phyloP scores from a whole-genome alignment of 1,140 invertebrate genomes.

The Eurosta solidaginis region DNA sequence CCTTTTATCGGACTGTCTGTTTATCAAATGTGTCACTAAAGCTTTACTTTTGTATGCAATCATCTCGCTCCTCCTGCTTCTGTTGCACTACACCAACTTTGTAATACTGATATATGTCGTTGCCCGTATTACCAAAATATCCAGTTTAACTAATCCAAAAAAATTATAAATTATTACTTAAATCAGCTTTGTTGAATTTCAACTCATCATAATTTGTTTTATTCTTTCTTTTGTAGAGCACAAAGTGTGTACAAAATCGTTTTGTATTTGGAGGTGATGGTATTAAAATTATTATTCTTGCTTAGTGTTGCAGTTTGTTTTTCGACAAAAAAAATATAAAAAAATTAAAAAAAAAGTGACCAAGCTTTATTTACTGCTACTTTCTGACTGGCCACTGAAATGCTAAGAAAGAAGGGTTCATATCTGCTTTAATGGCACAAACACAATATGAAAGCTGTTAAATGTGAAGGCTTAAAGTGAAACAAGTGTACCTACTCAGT shows the following conservation, averaged over 20 bases:
- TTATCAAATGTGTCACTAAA: slow-evolving; percentile 4
- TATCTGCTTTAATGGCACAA: neutral
- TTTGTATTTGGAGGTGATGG: neutral
- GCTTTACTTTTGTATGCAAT: neutral
- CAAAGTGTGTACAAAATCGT: neutral
- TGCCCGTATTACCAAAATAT: neutral
- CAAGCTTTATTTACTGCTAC: neutral
- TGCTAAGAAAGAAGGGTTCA: neutral
- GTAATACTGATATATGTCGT: neutral
- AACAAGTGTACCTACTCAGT: neutral
- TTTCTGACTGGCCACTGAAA: neutral
- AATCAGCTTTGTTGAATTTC: slow-evolving; percentile 52
- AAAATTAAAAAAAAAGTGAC: neutral
- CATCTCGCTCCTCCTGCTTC: too few species aligned
- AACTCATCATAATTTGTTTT: slow-evolving; percentile 20
- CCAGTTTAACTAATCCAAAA: slow-evolving; percentile 45
- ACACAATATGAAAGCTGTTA: neutral
- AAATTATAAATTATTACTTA: slow-evolving; percentile 59
- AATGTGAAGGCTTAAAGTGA: too few species aligned
- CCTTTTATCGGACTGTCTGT: neutral
- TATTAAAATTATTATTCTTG: neutral
- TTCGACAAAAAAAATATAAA: too few species aligned
- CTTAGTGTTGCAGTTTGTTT: neutral
- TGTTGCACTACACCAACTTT: neutral
- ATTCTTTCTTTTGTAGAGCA: neutral